Evolutionary conservation across 1,140 invertebrate genomes (phyloP).

Genomic region (Venustaconcha ellipsiformis): DNA sequence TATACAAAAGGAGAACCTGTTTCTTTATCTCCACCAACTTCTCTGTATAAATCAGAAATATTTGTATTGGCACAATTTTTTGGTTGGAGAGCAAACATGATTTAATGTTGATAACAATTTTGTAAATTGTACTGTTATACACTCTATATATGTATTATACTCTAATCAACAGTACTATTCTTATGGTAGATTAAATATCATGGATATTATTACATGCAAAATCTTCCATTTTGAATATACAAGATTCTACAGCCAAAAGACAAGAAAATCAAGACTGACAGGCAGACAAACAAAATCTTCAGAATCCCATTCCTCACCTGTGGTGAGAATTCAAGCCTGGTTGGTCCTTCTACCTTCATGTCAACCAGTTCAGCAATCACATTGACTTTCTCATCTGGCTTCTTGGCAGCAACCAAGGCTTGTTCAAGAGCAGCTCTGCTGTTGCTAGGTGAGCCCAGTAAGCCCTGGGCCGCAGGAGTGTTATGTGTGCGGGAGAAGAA

Average conservation of each 20-base stretch:
- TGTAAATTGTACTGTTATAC: background rate
- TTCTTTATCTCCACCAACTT: too few relatives aligned
- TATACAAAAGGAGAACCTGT: too few relatives aligned
- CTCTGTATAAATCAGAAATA: conserved; percentile 8
- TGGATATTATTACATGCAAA: background rate
- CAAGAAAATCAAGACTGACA: background rate
- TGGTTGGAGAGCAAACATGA: background rate
- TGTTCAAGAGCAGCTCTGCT: conserved; percentile 52
- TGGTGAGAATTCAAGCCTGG: conserved; percentile 51
- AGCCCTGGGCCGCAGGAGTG: conserved; percentile 38
- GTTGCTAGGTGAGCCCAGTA: conserved; percentile 35
- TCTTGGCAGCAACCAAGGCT: conserved; percentile 45
- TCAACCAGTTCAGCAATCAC: conserved; percentile 59
- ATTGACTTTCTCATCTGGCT: conserved; percentile 49
- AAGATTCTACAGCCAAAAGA: background rate
- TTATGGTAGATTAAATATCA: background rate
- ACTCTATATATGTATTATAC: too few relatives aligned
- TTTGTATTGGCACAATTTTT: background rate
- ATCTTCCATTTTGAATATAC: background rate
- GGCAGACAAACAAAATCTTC: background rate
- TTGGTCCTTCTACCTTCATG: conserved; percentile 56
- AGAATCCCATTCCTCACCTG: conserved; percentile 35
- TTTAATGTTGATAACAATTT: background rate
- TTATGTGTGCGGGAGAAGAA: conserved; percentile 64
- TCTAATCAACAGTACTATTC: background rate